Conservation (phyloP, 2,888 invertebrate genomes). For the Folsomia manolachei region DNA sequence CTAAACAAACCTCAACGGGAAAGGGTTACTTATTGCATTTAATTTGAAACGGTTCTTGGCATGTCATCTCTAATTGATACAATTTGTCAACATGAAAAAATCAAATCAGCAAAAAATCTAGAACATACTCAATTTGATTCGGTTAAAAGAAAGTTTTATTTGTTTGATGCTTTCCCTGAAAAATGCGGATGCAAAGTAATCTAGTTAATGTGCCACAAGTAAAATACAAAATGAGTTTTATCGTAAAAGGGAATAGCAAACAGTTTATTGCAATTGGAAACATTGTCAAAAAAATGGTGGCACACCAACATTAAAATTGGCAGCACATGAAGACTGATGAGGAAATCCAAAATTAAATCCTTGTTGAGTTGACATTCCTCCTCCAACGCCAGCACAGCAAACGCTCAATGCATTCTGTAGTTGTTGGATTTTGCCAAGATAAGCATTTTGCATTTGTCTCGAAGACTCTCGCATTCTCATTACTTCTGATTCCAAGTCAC, state of each 20-base stretch:
- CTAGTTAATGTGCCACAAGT: too few relatives aligned
- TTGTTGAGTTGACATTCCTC: not conserved
- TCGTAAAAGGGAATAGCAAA: not conserved
- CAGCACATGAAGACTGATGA: not conserved
- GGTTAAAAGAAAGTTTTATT: too few relatives aligned
- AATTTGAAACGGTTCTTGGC: slow-evolving; percentile 9
- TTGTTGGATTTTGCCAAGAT: slow-evolving; percentile 39
- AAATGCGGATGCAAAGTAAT: too few relatives aligned
- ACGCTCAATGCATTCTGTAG: slow-evolving; percentile 41
- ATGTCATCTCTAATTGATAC: slow-evolving; percentile 1
- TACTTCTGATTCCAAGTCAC: slow-evolving; percentile 36
- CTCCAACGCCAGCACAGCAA: slow-evolving; percentile 10
- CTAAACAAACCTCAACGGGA: not conserved
- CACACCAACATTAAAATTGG: not conserved
- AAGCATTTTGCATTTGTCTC: slow-evolving; percentile 35
- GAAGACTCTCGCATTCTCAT: slow-evolving; percentile 33
- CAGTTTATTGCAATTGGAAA: not conserved
- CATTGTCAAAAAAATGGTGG: too few relatives aligned
- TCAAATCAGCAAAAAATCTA: too few relatives aligned
- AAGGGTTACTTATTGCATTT: not conserved
- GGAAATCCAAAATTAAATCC: not conserved
- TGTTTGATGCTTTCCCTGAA: too few relatives aligned
- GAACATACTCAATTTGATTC: too few relatives aligned
- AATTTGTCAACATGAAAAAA: not conserved
- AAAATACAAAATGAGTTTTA: too few relatives aligned